phyloP scores from a whole-genome alignment of 2,888 invertebrate species.

The Venusia cambrica region DNA sequence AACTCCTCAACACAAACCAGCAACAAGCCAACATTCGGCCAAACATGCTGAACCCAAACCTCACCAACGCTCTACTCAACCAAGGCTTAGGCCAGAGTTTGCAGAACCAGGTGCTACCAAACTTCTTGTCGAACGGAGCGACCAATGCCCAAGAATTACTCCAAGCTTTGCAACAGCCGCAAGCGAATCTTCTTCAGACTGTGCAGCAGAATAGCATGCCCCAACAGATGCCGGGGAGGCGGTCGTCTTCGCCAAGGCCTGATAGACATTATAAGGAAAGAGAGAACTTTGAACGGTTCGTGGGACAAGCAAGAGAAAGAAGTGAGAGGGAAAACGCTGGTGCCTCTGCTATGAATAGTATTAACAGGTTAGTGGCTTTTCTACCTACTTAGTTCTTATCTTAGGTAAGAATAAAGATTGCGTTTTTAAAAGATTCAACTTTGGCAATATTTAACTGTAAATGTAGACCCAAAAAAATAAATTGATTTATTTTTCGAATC shows the following conservation, averaged over 20 bases:
- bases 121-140: conserved; percentile 86
- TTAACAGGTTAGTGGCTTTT: conserved; percentile 84
- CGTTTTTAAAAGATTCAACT: too few species aligned
- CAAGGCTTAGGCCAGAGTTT: conserved; percentile 59
- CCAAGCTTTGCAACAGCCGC: conserved; percentile 83
- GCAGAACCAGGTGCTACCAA: conserved; percentile 85
- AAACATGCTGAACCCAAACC: conserved; percentile 80
- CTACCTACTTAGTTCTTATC: too few species aligned
- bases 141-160: conserved; percentile 87
- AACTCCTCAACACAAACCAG: conserved; percentile 82
- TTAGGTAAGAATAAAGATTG: too few species aligned
- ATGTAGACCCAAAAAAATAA: too few species aligned
- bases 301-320: conserved; percentile 73
- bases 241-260: conserved; percentile 69
- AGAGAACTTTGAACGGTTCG: conserved; percentile 69
- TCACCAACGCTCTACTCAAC: conserved; percentile 86
- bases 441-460: too few species aligned
- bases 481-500: too few species aligned
- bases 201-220: conserved; percentile 73
- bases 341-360: conserved; percentile 83
- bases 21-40: conserved; percentile 66
- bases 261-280: conserved; percentile 76
- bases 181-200: conserved; percentile 70
- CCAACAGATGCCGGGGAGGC: conserved; percentile 73
- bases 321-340: conserved; percentile 78